Conservation (phyloP, 2,797 vertebrate species). For the Darevskia mixta region DNA sequence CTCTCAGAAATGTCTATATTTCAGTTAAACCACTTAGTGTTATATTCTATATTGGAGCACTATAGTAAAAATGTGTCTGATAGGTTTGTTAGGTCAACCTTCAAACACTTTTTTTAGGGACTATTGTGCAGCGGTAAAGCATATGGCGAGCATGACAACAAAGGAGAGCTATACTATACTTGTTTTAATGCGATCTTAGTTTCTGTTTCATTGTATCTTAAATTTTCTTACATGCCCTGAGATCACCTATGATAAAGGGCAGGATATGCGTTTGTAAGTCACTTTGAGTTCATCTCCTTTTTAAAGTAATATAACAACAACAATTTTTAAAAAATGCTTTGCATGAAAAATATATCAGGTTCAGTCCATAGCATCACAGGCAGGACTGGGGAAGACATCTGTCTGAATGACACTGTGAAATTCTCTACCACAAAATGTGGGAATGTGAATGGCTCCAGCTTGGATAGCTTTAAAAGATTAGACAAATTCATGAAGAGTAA, state of each 20-base stretch:
- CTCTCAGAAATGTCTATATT: constrained; percentile 49
- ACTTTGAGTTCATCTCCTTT: too few species aligned
- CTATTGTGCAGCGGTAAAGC: background rate
- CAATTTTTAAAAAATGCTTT: background rate
- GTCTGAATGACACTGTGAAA: background rate
- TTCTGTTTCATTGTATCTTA: too few species aligned
- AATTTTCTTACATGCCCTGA: too few species aligned
- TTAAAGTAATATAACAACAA: too few species aligned
- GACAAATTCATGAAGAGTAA: too few species aligned
- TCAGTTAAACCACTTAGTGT: constrained; percentile 43
- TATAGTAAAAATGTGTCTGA: constrained; percentile 19
- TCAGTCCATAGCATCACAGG: background rate
- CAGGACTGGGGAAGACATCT: background rate
- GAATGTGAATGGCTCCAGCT: too few species aligned
- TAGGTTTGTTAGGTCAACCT: constrained; percentile 36
- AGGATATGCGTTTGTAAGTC: too few species aligned
- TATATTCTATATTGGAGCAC: constrained; percentile 44
- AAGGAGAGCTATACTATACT: too few species aligned
- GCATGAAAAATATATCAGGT: background rate
- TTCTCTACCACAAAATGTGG: too few species aligned
- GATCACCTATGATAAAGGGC: too few species aligned
- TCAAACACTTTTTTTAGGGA: constrained; percentile 18
- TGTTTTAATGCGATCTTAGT: too few species aligned
- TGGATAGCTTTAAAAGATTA: too few species aligned
- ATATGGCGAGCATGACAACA: background rate